Conservation (phyloP, 2,113 vertebrate genomes). For the Cochlearius cochlearius region DNA sequence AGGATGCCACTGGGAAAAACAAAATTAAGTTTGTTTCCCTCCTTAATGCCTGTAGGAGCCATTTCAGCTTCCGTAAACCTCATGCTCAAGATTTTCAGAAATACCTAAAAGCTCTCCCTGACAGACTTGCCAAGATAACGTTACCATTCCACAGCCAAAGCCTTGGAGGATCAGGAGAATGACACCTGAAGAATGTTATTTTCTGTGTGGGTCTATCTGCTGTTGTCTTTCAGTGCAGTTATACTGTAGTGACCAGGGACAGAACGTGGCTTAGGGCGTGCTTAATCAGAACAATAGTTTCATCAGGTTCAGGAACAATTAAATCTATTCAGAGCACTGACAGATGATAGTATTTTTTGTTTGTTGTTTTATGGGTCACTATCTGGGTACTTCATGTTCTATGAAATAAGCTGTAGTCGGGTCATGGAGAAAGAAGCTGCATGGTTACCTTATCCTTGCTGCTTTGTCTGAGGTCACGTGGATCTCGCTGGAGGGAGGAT, state of each 20-base stretch:
- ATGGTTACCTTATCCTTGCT: background rate
- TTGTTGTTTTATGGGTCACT: background rate
- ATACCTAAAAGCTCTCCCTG: background rate
- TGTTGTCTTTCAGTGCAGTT: background rate
- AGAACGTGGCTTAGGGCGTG: background rate
- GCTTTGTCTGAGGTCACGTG: background rate
- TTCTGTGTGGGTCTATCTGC: background rate
- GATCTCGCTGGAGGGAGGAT: background rate
- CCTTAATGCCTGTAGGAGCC: background rate
- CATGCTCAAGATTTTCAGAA: background rate
- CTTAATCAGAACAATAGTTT: background rate
- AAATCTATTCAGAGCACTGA: background rate
- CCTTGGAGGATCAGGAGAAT: background rate
- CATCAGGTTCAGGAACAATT: background rate
- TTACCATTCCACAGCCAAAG: background rate
- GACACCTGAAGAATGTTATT: background rate
- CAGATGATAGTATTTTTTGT: background rate
- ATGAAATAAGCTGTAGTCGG: background rate
- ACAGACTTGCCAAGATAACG: background rate
- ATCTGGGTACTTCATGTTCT: background rate
- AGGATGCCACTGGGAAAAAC: background rate
- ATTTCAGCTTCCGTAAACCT: background rate
- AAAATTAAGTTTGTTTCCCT: background rate
- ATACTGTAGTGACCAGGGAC: background rate
- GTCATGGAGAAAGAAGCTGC: background rate